Evolutionary conservation across 2,888 invertebrate genomes (phyloP).

Genomic region (Sphaerophoria taeniata): DNA sequence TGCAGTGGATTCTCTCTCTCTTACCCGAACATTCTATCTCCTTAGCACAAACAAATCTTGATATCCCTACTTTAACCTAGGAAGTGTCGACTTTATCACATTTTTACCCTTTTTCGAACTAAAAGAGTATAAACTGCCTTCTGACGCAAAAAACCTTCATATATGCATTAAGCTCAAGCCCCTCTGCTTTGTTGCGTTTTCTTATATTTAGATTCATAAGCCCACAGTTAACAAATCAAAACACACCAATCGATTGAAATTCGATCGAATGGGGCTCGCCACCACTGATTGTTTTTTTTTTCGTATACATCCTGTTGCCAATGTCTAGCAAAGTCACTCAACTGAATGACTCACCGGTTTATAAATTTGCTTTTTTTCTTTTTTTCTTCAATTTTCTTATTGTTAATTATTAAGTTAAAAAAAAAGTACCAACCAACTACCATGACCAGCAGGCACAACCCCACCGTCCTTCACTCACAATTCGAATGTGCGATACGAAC

Average conservation of each 20-base stretch:
- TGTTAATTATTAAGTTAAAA: not conserved
- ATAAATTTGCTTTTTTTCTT: slow-evolving; percentile 1
- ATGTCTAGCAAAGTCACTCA: slow-evolving; percentile 58
- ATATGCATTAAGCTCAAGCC: not conserved
- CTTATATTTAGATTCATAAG: slow-evolving; percentile 11
- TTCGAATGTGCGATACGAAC: slow-evolving; percentile 67
- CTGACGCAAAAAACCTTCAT: too few species aligned
- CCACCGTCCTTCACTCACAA: slow-evolving; percentile 63
- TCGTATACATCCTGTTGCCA: slow-evolving; percentile 68
- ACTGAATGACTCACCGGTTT: slow-evolving; percentile 67
- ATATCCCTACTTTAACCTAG: too few species aligned
- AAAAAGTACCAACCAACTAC: slow-evolving; percentile 25
- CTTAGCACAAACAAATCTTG: too few species aligned
- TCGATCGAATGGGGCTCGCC: slow-evolving; percentile 3
- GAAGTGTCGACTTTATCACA: too few species aligned
- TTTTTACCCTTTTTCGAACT: too few species aligned
- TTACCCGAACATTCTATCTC: too few species aligned
- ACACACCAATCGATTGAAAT: not conserved
- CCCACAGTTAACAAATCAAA: slow-evolving; percentile 24
- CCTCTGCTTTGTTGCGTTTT: not conserved
- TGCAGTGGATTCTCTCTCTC: too few species aligned
- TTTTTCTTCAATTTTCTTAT: not conserved
- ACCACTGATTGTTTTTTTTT: slow-evolving; percentile 30
- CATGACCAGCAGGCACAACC: slow-evolving; percentile 49
- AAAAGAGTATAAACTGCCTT: too few species aligned